Base-by-base conservation (phyloP, 2,888 invertebrate genomes). In the Hirtodrosophila duncani region DNA sequence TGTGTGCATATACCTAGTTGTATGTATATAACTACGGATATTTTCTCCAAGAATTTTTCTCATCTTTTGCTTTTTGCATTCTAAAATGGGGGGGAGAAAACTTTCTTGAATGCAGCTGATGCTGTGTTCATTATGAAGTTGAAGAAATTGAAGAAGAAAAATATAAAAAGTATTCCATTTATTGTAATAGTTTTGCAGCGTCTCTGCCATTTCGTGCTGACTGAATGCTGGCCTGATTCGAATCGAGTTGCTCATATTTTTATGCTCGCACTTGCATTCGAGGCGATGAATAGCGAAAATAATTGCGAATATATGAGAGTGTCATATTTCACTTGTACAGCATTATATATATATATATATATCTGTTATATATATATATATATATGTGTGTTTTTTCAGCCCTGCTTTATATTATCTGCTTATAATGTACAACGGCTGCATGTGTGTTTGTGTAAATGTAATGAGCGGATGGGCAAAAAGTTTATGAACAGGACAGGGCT, bases 321-420 rank as follows among this genome's bases (percentile, higher is more conserved):
- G 77, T 72, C 77, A 77, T 77, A 72, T 77, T 72, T 72, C 64
- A 72, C 68, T 60, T 60, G 55, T 62, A 68, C 63, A 72, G 58
- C 61, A 66, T 60, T 52, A 59, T 51, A 44, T 53, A 51, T 55
- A 49, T 48, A 34, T 43, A 45, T 52, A 4, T 3, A 7, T 37
- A 4, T n/a, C n/a, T n/a, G n/a, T n/a, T 43, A 41, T 52, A 42
- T 50, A 30, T 33, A 36, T 29, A 29, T 43, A 50, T 49, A 46
- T 50, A 43, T 37, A 11, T 36, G 7, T 31, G 9, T 24, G n/a
- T 11, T 11, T 37, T 18, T 43, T 7, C 9, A 11, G 31, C 60
- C 50, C 33, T 56, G 43, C 38, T 45, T 45, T 27, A 50, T 57
- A 67, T 67, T 71, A 75, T 71, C 71, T 75, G 67, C 55, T 62